phyloP scores from a whole-genome alignment of 1,140 invertebrate genomes.

The Brachionus koreanus region DNA sequence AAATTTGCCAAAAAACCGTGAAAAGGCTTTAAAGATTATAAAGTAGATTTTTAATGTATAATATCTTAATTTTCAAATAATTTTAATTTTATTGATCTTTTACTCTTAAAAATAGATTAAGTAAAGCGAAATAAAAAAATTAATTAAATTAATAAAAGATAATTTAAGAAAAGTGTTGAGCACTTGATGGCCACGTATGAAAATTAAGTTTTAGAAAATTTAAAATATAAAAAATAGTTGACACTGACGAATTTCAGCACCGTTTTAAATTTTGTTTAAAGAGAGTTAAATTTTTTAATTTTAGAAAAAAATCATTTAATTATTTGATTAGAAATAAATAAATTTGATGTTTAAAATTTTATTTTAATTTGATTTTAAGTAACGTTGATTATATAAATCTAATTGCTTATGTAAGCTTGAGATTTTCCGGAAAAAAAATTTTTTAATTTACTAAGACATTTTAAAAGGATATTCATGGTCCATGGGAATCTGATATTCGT shows the following conservation, averaged over 20 bases:
- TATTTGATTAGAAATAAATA: too few relatives aligned
- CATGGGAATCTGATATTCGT: constrained; percentile 84
- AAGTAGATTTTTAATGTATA: neutral
- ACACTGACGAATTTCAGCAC: too few relatives aligned
- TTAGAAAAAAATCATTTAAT: too few relatives aligned
- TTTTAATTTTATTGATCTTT: neutral
- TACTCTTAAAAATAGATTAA: too few relatives aligned
- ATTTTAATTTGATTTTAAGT: neutral
- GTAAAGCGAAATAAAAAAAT: too few relatives aligned
- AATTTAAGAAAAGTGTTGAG: too few relatives aligned
- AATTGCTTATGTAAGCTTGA: neutral
- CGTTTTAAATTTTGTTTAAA: neutral
- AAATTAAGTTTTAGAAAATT: too few relatives aligned
- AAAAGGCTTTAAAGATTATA: neutral
- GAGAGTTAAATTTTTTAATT: too few relatives aligned
- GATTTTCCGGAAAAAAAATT: neutral
- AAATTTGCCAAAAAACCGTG: neutral
- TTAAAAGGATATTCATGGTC: constrained; percentile 73
- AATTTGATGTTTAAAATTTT: too few relatives aligned
- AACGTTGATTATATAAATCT: constrained; percentile 9
- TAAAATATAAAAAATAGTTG: too few relatives aligned
- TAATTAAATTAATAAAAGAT: too few relatives aligned
- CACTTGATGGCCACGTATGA: too few relatives aligned
- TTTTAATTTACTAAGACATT: neutral
- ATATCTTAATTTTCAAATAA: neutral